Evolutionary conservation across 2,888 invertebrate species (phyloP), one percentile per base, ranked within the genome.

Genomic region (Euzophera pinguis): DNA sequence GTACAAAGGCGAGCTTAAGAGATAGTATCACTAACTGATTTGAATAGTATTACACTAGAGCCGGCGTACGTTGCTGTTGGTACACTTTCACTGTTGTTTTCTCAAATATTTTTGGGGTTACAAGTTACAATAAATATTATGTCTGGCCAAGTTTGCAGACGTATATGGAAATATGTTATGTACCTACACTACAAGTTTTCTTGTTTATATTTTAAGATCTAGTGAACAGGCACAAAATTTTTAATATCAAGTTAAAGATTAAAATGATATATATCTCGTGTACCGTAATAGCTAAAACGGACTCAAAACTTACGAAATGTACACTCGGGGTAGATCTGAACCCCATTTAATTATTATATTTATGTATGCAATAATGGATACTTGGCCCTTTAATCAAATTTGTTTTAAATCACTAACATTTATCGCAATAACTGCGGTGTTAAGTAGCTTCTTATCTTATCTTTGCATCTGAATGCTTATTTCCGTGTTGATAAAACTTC

Each of bases 21-120:
- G 77, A 81, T 78, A 65, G 62, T 74, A 82, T 81, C 80, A 65
- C 54, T 59, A 54, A 60, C 64, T 73, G 61, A 74, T 75, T 78
- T 75, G 66, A 72, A 78, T 76, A 73, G 69, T 65, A 64, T 72
- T 70, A 69, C 59, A 64, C 66, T 62, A 56, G 58, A 61, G 55
- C 60, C 59, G 57, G 63, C 57, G 59, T 54, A 60, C 60, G 59
- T 58, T 62, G 57, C 58, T 50, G 60, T 56, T 59, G 57, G 58
- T 61, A 60, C 59, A 66, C 72, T 74, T 72, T 74, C 72, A 70
- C 69, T 71, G 51, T 60, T 58, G 50, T 55, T 54, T 53, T 58
- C 50, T 47, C 45, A 53, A 53, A 14, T 29, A 45, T 47, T 43
- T 53, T 50, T 29, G 22, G 13, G 50, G 50, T 34, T 47, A 47